Conservation (phyloP, 2,113 vertebrate species). For the Syrmaticus mikado region DNA sequence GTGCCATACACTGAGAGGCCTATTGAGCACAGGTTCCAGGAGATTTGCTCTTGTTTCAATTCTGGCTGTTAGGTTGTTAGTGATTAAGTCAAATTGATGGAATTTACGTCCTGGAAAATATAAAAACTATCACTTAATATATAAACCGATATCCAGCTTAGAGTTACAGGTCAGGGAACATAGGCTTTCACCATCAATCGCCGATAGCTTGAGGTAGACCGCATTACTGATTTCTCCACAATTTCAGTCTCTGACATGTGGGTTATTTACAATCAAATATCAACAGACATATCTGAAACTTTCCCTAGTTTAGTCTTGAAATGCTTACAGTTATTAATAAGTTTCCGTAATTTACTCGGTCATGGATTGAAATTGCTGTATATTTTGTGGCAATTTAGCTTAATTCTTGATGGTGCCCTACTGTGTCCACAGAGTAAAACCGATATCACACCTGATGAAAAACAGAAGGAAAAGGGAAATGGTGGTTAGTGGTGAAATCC, state of each 20-base stretch:
- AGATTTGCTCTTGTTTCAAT: background rate
- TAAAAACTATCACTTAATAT: constrained; percentile 39
- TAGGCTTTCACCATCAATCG: constrained; percentile 54
- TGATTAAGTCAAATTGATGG: constrained; percentile 5
- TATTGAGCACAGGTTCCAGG: constrained; percentile 20
- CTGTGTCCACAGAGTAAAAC: constrained; percentile 65
- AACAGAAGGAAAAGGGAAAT: constrained; percentile 45
- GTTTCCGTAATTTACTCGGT: constrained; percentile 69
- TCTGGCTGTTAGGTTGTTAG: background rate
- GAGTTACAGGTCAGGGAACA: constrained; percentile 54
- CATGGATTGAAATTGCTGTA: constrained; percentile 32
- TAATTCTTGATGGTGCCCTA: constrained; percentile 66
- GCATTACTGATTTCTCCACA: constrained; percentile 57
- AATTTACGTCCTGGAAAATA: constrained; percentile 29
- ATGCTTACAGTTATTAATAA: constrained; percentile 56
- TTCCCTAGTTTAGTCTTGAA: constrained; percentile 70
- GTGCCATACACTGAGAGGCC: background rate
- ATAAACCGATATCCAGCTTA: constrained; percentile 40
- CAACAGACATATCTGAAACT: constrained; percentile 46
- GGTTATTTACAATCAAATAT: constrained; percentile 62
- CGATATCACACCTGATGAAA: constrained; percentile 58
- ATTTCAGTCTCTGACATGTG: constrained; percentile 51
- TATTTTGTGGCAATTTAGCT: constrained; percentile 66
- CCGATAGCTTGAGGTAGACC: constrained; percentile 79
- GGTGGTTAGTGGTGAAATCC: constrained; percentile 66